Evolutionary conservation across 2,113 vertebrate species (phyloP), one percentile per base, ranked within the genome.

Genomic region (Actenoides lindsayi): DNA sequence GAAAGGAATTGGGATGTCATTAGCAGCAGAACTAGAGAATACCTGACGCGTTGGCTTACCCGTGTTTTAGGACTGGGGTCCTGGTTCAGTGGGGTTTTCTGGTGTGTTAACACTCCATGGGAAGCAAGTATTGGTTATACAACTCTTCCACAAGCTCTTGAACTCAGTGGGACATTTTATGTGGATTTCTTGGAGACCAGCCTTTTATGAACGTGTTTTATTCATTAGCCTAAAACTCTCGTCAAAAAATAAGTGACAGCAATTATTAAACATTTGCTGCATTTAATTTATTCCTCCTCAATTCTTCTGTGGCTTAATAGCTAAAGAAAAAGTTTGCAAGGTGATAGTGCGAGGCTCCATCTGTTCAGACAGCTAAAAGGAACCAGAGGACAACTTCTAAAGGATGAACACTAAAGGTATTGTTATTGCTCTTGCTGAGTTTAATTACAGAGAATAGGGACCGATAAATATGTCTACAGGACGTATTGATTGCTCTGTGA

Each of bases 391-490:
- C 90, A 78, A 46, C 81, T 90, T 70, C 3, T 46, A 67, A 74
- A 93, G 90, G 85, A 46, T 93, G 96, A 93, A 35, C 54, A 27
- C n/a, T 88, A 48, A 77, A 88, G 83, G 92, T 84, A 27, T 70
- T 86, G 96, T 97, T 95, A 95, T 83, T 96, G 90, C 93, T 97
- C 28, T 83, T 83, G 63, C 85, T 59, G 79, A 78, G 93, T 81
- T 96, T 95, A 94, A 97, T 97, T 95, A 77, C 71, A 54, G 83
- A 54, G 92, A 92, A 79, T 41, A 79, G 96, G 95, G 95, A 94
- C 70, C 56, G 0, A 94, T 97, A 95, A 97, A 97, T 94, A 86
- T 89, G 37, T 46, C 91, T 70, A 41, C 67, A 53, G 81, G 69
- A 86, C 5, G 4, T 4, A 53, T 27, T 74, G 84, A 93, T 81